Evolutionary conservation across 2,888 invertebrate species (phyloP).

Genomic region (Eucera pruinosa): DNA sequence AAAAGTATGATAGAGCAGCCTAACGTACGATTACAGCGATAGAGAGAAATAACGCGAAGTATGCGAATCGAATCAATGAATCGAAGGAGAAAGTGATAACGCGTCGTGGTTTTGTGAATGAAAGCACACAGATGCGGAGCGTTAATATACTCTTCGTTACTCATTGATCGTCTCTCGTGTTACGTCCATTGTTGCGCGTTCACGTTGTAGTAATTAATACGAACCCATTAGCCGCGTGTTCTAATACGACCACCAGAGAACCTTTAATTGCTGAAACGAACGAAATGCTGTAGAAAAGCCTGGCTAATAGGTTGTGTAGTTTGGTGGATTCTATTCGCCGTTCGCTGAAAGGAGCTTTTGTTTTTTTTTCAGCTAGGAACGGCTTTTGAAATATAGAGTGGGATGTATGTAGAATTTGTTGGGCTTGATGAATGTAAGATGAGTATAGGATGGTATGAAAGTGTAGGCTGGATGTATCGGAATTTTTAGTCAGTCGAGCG

Average conservation of each 20-base stretch:
- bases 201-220: constrained; percentile 46
- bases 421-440: neutral
- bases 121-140: constrained; percentile 9
- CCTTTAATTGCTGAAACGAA: constrained; percentile 27
- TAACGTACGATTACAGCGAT: too few species aligned
- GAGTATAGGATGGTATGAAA: too few species aligned
- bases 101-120: constrained; percentile 42
- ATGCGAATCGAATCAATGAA: constrained; percentile 50
- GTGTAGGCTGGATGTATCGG: too few species aligned
- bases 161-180: constrained; percentile 48
- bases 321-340: neutral
- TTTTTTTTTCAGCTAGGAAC: neutral
- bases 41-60: neutral
- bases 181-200: constrained; percentile 36
- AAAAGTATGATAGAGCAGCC: too few species aligned
- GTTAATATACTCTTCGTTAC: constrained; percentile 44
- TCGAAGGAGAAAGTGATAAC: constrained; percentile 58
- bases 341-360: neutral
- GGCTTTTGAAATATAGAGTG: neutral
- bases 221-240: constrained; percentile 27
- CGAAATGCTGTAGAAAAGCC: constrained; percentile 8
- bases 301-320: neutral
- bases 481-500: too few species aligned
- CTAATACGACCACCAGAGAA: constrained; percentile 12
- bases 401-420: neutral